A percentile compares a stretch with the other conserved stretches of the same genome.
These are phyloP conservation scores for Orthosia gothica DNA, from an alignment of 2,888 invertebrate genomes.

Conservation along the genomic window DNA sequence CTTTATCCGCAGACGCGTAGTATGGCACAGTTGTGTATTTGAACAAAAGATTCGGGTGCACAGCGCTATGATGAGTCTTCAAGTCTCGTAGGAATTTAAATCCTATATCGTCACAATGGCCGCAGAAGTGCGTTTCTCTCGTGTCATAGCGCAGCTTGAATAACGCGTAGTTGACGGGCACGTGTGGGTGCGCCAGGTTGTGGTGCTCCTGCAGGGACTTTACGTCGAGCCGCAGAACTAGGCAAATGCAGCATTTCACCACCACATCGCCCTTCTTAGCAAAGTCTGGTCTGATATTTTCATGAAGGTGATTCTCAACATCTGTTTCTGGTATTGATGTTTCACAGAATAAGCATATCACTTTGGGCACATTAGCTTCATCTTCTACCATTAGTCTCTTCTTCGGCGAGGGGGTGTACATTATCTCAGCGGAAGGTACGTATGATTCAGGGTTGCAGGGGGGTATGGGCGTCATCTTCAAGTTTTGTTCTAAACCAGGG, in stretches of 20 bases:
- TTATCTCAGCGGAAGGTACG: slow-evolving; percentile 61
- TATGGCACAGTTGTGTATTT: slow-evolving; percentile 66
- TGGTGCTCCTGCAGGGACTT: slow-evolving; percentile 82
- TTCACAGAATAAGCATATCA: slow-evolving; percentile 82
- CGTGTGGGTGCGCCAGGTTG: slow-evolving; percentile 69
- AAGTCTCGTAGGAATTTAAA: slow-evolving; percentile 75
- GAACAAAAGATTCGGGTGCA: slow-evolving; percentile 68
- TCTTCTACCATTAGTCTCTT: slow-evolving; percentile 40
- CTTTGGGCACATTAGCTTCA: slow-evolving; percentile 29
- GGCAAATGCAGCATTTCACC: slow-evolving; percentile 87
- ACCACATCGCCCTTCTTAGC: slow-evolving; percentile 82
- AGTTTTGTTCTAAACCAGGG: slow-evolving; percentile 30
- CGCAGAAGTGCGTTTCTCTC: slow-evolving; percentile 71
- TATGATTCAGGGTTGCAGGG: background rate
- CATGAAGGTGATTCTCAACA: slow-evolving; percentile 73
- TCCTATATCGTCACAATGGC: slow-evolving; percentile 70
- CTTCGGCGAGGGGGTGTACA: background rate
- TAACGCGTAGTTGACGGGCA: slow-evolving; percentile 75
- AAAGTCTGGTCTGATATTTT: slow-evolving; percentile 71
- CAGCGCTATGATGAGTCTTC: slow-evolving; percentile 73
- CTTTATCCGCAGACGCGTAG: slow-evolving; percentile 44
- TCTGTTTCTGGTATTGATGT: slow-evolving; percentile 70
- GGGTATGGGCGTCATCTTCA: slow-evolving; percentile 66
- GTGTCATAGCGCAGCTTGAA: slow-evolving; percentile 73
- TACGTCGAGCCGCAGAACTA: slow-evolving; percentile 77